These are phyloP conservation scores for Dendrolimus houi DNA, from an alignment of 2,888 invertebrate genomes.

Conservation along the genomic window DNA sequence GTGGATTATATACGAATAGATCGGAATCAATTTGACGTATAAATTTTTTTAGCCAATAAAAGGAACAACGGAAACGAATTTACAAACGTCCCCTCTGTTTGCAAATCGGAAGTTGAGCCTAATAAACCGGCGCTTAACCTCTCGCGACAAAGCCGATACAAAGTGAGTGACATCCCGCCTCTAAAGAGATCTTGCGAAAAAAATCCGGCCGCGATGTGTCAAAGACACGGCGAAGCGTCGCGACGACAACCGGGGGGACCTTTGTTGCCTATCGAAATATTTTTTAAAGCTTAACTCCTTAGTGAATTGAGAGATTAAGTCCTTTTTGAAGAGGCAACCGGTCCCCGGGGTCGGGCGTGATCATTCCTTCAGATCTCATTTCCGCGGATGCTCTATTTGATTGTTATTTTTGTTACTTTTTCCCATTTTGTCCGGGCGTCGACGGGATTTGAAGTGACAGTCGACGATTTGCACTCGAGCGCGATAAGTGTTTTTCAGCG, in stretches of 20 bases:
- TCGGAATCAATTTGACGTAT: constrained; percentile 32
- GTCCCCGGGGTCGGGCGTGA: constrained; percentile 74
- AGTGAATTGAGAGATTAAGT: constrained; percentile 77
- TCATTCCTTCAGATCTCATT: constrained; percentile 75
- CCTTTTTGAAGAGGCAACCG: constrained; percentile 79
- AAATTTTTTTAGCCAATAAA: constrained; percentile 36
- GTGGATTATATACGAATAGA: constrained; percentile 39
- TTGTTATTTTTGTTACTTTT: constrained; percentile 74
- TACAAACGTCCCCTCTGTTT: constrained; percentile 58
- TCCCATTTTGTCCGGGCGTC: constrained; percentile 54
- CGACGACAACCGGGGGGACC: constrained; percentile 51
- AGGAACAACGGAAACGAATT: constrained; percentile 46
- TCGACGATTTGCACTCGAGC: constrained; percentile 71
- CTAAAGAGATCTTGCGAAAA: constrained; percentile 67
- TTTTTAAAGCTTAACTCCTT: constrained; percentile 77
- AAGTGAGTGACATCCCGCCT: constrained; percentile 72
- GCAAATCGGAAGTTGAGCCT: constrained; percentile 66
- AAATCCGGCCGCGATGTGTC: constrained; percentile 71
- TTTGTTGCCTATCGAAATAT: constrained; percentile 73
- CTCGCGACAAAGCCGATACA: constrained; percentile 72
- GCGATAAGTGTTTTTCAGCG: constrained; percentile 70
- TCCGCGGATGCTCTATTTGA: constrained; percentile 73
- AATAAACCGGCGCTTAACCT: constrained; percentile 75
- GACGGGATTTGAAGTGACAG: constrained; percentile 70
- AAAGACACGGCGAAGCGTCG: constrained; percentile 73